Conservation (phyloP, 2,888 invertebrate species). For the Synanthedon vespiformis region DNA sequence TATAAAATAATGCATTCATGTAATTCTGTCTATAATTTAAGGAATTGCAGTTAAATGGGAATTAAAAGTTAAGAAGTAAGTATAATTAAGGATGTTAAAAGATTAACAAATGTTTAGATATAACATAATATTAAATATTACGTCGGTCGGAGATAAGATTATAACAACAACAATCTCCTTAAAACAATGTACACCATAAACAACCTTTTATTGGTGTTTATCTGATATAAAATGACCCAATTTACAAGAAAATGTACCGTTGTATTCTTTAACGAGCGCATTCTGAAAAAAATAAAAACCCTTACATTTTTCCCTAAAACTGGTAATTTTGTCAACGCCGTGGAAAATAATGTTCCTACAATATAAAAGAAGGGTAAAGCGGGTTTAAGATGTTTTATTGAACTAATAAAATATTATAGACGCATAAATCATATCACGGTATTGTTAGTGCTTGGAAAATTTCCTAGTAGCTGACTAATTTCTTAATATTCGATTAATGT, state of each 20-base stretch:
- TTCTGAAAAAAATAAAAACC: slow-evolving; percentile 18
- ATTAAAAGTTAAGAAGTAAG: no score
- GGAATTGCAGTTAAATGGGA: no score
- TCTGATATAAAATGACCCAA: slow-evolving; percentile 18
- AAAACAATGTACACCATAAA: slow-evolving; percentile 10
- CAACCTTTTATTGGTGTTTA: slow-evolving; percentile 11
- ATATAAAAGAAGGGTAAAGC: slow-evolving; percentile 35
- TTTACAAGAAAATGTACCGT: slow-evolving; percentile 13
- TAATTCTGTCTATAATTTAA: no score
- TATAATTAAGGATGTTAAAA: no score
- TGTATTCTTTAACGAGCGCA: slow-evolving; percentile 17
- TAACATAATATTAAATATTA: neutral
- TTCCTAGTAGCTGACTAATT: slow-evolving; percentile 27
- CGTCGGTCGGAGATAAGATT: neutral
- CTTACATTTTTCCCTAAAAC: slow-evolving; percentile 19
- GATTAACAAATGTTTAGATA: no score
- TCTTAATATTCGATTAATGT: slow-evolving; percentile 11
- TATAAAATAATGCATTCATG: no score
- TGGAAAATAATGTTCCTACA: slow-evolving; percentile 30
- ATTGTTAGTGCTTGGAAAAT: slow-evolving; percentile 33
- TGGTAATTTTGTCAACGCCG: slow-evolving; percentile 31
- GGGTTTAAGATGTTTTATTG: slow-evolving; percentile 44
- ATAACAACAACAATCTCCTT: slow-evolving; percentile 1
- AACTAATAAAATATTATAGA: slow-evolving; percentile 49
- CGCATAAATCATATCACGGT: slow-evolving; percentile 47